Percentiles rank a stretch among this genome's conserved stretches.
Conservation (phyloP, 2,113 vertebrate genomes). For the Catharus fuscescens region DNA sequence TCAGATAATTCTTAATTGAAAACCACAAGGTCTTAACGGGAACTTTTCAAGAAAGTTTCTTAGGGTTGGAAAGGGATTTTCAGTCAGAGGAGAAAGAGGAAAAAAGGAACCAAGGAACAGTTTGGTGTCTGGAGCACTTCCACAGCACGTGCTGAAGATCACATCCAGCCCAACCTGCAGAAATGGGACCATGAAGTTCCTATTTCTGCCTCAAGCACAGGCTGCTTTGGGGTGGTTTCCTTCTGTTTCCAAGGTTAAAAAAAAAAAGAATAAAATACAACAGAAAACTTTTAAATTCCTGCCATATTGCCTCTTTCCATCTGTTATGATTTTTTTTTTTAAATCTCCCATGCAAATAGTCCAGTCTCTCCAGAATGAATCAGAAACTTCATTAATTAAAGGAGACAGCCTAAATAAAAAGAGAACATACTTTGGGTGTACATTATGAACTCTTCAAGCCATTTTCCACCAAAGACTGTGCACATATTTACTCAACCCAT, state of each 20-base stretch:
- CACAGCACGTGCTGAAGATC: not conserved
- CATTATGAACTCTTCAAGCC: not conserved
- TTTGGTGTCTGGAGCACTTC: not conserved
- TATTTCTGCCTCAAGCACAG: not conserved
- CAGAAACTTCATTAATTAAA: not conserved
- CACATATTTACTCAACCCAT: not conserved
- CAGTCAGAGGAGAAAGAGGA: not conserved
- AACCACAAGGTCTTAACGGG: not conserved
- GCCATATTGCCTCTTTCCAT: not conserved
- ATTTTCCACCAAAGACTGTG: not conserved
- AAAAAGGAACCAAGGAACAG: not conserved
- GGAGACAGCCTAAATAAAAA: not conserved
- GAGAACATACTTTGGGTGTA: not conserved
- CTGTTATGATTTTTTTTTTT: fast-evolving
- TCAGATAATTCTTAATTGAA: not conserved
- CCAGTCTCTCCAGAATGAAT: not conserved
- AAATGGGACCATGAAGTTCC: not conserved
- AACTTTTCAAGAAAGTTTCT: not conserved
- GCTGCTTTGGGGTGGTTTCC: not conserved
- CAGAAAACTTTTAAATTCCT: not conserved
- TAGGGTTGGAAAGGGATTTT: not conserved
- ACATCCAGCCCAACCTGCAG: not conserved
- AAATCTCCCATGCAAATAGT: not conserved
- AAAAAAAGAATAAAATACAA: not conserved
- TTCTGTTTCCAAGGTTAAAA: not conserved